A percentile compares a stretch with the other conserved stretches of the same genome.
Evolutionary conservation across 64 coral and sea anemone genomes (phyloP).

Genomic region (Trachythela sp.): DNA sequence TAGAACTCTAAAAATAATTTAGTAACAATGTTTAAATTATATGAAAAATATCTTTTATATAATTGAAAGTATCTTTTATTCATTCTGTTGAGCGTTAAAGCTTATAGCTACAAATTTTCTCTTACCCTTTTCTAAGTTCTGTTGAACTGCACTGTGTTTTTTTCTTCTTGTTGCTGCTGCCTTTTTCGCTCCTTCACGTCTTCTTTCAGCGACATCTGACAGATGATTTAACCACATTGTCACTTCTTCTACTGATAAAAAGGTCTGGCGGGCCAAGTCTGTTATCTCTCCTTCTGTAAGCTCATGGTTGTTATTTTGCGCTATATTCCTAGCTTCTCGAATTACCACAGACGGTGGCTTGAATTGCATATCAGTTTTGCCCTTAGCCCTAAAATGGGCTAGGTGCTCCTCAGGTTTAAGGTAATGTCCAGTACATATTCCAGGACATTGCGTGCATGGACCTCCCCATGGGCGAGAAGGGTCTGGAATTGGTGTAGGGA

Average conservation of each 20-base stretch:
- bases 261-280: conserved; percentile 17
- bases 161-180: conserved; percentile 24
- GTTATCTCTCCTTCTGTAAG: background rate
- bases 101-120: too few relatives aligned
- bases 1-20: too few relatives aligned
- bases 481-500: conserved; percentile 27
- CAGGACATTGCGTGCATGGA: background rate
- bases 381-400: background rate
- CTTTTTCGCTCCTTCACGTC: conserved; percentile 32
- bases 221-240: conserved; percentile 43
- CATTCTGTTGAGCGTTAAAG: background rate
- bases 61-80: background rate
- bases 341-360: background rate
- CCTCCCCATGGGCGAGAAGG: conserved; percentile 31
- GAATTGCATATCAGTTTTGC: background rate
- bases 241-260: conserved; percentile 39
- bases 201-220: background rate
- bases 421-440: background rate
- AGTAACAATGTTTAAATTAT: too few relatives aligned
- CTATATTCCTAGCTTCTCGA: background rate
- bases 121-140: background rate
- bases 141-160: too few relatives aligned
- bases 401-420: background rate
- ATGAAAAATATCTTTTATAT: background rate
- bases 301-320: background rate